Base-by-base conservation (phyloP, 2,113 vertebrate species). In the Xyliphius kryptos region DNA sequence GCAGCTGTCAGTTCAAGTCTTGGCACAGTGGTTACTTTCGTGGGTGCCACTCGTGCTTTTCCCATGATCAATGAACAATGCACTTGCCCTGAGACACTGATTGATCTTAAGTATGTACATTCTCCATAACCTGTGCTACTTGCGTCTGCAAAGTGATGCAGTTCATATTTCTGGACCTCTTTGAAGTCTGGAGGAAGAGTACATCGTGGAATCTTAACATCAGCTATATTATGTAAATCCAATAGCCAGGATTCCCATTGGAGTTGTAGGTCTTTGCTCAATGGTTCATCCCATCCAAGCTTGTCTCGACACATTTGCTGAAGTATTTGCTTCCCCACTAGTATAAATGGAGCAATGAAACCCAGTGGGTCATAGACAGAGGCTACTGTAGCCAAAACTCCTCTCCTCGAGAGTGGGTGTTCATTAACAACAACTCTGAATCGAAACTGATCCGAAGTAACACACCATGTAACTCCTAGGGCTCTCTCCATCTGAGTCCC, bases 221-320 rank as follows among this genome's bases (percentile, higher is more conserved):
- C 44, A 6, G 56, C 19, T 13, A 71, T 10, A 12, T 36, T 56
- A 12, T n/a, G 15, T 8, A 71, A 14, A 19, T 60, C 68, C 5
- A 1, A 14, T 2, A 70, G 32, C 68, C 68, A 70, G 1, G 12
- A 38, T 13, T 70, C 36, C 68, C 69, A 61, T 2, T 38, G 16
- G 16, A 63, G 47, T 1, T 13, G 5, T 1, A 71, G 15, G 5
- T 66, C 50, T 20, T 56, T 43, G 3, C 32, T 6, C 2, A 66
- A 11, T 16, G 56, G 15, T 14, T 61, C 51, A 22, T 71, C 63
- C 69, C 57, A 71, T 3, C 13, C 41, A 11, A 51, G 3, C 38
- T 66, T 70, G 11, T 65, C 61, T 9, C 13, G 22, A 26, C 68
- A 53, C 57, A 71, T 51, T 8, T 66, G 16, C 1, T 66, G 55